A percentile compares a stretch with the other conserved stretches of the same genome.
Evolutionary conservation across 23 tunicate species (phyloP).

Genomic region (Ciona savignyi): DNA sequence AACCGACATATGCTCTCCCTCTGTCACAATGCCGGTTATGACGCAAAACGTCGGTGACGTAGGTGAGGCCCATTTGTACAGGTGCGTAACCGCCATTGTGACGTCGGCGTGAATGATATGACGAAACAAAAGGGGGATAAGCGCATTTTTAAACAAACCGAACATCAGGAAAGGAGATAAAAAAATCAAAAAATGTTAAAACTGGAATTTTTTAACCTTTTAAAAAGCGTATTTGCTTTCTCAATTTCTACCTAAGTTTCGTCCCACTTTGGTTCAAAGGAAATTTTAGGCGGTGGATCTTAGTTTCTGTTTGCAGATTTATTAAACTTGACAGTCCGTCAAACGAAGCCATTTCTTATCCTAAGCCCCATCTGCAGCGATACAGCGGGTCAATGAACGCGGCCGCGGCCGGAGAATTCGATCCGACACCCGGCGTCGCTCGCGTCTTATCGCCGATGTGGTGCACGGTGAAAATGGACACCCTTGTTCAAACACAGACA

Average conservation of each 20-base stretch:
- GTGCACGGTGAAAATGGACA: constrained; percentile 38
- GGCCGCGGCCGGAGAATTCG: not conserved
- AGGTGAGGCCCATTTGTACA: constrained; percentile 23
- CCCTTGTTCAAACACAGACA: constrained; percentile 25
- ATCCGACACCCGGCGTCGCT: constrained; percentile 6
- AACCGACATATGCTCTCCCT: not conserved
- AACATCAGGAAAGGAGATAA: too few relatives aligned
- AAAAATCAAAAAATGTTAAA: too few relatives aligned
- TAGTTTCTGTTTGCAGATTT: not conserved
- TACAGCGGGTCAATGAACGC: constrained; percentile 4
- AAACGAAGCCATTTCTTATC: not conserved
- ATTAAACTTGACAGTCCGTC: not conserved
- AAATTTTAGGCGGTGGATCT: too few relatives aligned
- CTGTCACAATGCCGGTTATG: not conserved
- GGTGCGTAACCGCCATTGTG: constrained; percentile 29
- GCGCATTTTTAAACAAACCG: too few relatives aligned
- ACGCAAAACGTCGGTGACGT: not conserved
- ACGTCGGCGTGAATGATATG: constrained; percentile 26
- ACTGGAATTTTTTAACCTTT: too few relatives aligned
- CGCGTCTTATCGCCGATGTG: not conserved
- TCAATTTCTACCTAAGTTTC: too few relatives aligned
- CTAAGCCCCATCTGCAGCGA: not conserved
- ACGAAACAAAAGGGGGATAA: not conserved
- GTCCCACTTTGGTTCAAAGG: too few relatives aligned
- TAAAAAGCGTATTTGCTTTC: too few relatives aligned